Conservation (phyloP, 2,113 vertebrate species). For the Spea bombifrons region DNA sequence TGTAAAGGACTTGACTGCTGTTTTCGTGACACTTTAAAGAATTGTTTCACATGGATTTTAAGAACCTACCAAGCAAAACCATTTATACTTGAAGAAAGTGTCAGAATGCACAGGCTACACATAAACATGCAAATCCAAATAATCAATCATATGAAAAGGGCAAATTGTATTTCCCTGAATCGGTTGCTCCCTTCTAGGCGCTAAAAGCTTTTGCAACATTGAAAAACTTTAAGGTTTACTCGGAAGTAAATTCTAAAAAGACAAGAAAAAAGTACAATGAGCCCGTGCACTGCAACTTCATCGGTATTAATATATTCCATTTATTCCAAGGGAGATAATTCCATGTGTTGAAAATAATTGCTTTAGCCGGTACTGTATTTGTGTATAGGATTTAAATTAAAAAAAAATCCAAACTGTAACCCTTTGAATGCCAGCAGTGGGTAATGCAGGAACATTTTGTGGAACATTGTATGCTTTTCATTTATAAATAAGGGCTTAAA, state of each 20-base stretch:
- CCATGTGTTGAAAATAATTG: conserved; percentile 29
- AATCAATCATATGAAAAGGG: conserved; percentile 41
- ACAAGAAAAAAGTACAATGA: conserved; percentile 20
- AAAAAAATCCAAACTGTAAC: conserved; percentile 22
- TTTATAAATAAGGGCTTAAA: too few relatives aligned
- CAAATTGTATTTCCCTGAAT: conserved; percentile 40
- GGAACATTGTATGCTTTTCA: too few relatives aligned
- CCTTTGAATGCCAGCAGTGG: conserved; percentile 5
- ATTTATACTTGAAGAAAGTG: conserved; percentile 1
- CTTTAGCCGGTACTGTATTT: conserved; percentile 19
- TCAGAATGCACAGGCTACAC: conserved; percentile 27
- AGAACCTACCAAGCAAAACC: too few relatives aligned
- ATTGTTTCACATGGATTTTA: too few relatives aligned
- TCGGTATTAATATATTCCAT: conserved; percentile 33
- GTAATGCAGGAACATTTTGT: not conserved
- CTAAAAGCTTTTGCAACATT: conserved; percentile 34
- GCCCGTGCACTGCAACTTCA: not conserved
- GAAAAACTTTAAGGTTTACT: conserved; percentile 7
- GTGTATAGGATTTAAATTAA: conserved; percentile 1
- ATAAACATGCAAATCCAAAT: conserved; percentile 31
- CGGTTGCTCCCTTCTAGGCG: conserved; percentile 5
- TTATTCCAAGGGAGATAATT: conserved; percentile 36
- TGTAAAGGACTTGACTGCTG: too few relatives aligned
- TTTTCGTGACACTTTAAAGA: too few relatives aligned
- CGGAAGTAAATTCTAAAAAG: conserved; percentile 8